Evolutionary conservation across 2,113 vertebrate genomes (phyloP), one percentile per base, ranked within the genome.

Genomic region (Mobula birostris): DNA sequence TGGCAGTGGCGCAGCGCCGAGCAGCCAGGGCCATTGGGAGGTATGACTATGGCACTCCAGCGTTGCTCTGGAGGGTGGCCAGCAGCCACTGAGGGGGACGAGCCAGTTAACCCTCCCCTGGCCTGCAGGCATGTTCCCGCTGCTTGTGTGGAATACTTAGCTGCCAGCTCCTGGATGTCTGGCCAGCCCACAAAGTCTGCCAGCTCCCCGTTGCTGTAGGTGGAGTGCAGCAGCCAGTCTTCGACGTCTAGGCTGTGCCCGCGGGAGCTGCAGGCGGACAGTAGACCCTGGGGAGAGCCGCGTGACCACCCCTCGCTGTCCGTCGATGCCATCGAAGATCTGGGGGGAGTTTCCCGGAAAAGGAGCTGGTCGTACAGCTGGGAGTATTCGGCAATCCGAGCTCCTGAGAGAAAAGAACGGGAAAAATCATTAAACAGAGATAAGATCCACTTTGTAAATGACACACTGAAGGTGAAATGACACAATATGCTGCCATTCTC

Each of bases 371-470:
- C 99, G 29, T 99, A 99, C 94, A 99, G 97, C 80, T 99, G 98
- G 27, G 98, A 99, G 96, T 99, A 99, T 95, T 99, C 99, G 11
- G 99, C 99, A 96, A 99, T 99, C 96, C 98, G 97, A 88, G 99
- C 98, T 96, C 99, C 99, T 99, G 94, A 94, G 95, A 95, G 95
- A 94, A 61, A 15, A 95, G 36, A 95, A 94, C 24, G 95, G 24
- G 95, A 94, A 94, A 5, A 79, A 58, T 87, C 0, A 0, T 94
- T 93, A 93, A 56, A 74, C 11, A 48, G 32, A 66, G 40, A 68
- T 63, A 91, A 91, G 17, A 14, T 27, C 63, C 24, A 85, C 40
- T 24, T 83, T 88, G n/a, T 56, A 48, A 85, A 58, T 14, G 9
- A 24, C 24, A 85, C 2, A 85, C 48, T 85, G 6, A 85, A 24